Evolutionary conservation across 2,113 vertebrate species (phyloP).

Genomic region (Thermophis baileyi): DNA sequence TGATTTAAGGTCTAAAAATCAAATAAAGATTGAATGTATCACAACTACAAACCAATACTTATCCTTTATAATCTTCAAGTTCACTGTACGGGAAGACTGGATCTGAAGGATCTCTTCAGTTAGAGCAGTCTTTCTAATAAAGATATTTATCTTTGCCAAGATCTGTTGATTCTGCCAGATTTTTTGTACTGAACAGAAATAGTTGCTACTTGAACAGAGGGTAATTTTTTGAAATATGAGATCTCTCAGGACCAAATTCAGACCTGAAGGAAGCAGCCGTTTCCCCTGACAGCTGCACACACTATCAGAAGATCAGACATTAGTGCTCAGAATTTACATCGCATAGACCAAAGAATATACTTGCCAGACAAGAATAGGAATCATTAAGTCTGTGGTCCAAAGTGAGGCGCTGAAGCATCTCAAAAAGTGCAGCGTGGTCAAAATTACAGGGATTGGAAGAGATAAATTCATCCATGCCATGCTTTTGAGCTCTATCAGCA

Average conservation of each 20-base stretch:
- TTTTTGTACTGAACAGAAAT: slow-evolving; percentile 10
- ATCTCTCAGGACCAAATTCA: slow-evolving; percentile 53
- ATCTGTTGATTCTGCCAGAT: slow-evolving; percentile 11
- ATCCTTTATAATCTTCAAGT: slow-evolving; percentile 1
- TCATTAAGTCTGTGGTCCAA: slow-evolving; percentile 99
- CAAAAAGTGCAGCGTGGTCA: slow-evolving; percentile 96
- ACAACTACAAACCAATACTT: slow-evolving; percentile 3
- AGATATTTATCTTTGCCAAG: slow-evolving; percentile 25
- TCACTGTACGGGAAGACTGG: slow-evolving; percentile 1
- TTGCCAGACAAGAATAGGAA: slow-evolving; percentile 99
- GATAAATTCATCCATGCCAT: slow-evolving; percentile 99
- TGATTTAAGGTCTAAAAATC: not conserved
- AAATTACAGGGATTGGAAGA: slow-evolving; percentile 99
- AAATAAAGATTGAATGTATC: not conserved
- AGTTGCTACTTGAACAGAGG: slow-evolving; percentile 40
- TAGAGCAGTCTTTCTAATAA: not conserved
- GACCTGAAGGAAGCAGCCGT: slow-evolving; percentile 51
- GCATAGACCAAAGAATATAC: slow-evolving; percentile 78
- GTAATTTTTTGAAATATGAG: slow-evolving; percentile 52
- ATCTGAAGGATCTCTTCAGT: slow-evolving; percentile 35
- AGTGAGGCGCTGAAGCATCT: slow-evolving; percentile 96
- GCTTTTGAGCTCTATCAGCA: slow-evolving; percentile 99
- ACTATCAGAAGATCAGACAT: slow-evolving; percentile 59
- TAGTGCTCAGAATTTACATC: slow-evolving; percentile 64
- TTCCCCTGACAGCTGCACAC: slow-evolving; percentile 51